A percentile compares a stretch with the other conserved stretches of the same genome.
Conservation (phyloP, 2,113 vertebrate species). For the Heteronetta atricapilla region DNA sequence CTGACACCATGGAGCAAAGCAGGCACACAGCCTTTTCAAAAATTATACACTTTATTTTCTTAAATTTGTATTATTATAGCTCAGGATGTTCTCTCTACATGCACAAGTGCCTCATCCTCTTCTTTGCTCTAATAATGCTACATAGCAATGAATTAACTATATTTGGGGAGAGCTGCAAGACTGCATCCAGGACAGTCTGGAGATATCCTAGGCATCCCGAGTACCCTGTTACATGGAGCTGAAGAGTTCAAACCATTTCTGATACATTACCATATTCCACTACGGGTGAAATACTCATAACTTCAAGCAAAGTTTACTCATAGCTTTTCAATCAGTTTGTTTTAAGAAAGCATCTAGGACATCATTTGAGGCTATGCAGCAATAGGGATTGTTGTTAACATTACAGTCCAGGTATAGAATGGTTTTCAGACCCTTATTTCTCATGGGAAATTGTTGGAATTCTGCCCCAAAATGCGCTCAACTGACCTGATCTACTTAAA, state of each 20-base stretch:
- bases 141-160: fast-evolving
- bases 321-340: not conserved
- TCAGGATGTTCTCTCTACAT: not conserved
- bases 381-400: not conserved
- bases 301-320: no score
- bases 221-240: not conserved
- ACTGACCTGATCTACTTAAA: not conserved
- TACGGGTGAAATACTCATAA: not conserved
- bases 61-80: not conserved
- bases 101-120: not conserved
- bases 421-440: not conserved
- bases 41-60: not conserved
- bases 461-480: not conserved
- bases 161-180: not conserved
- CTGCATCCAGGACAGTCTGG: not conserved
- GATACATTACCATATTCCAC: not conserved
- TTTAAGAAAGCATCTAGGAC: not conserved
- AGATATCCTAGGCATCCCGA: not conserved
- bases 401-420: not conserved
- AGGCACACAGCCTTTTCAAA: not conserved
- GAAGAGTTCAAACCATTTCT: not conserved
- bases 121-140: not conserved
- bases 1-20: not conserved
- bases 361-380: not conserved
- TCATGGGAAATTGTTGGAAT: not conserved